Conservation (phyloP, 2,113 vertebrate genomes). For the Dunckerocampus dactyliophorus region DNA sequence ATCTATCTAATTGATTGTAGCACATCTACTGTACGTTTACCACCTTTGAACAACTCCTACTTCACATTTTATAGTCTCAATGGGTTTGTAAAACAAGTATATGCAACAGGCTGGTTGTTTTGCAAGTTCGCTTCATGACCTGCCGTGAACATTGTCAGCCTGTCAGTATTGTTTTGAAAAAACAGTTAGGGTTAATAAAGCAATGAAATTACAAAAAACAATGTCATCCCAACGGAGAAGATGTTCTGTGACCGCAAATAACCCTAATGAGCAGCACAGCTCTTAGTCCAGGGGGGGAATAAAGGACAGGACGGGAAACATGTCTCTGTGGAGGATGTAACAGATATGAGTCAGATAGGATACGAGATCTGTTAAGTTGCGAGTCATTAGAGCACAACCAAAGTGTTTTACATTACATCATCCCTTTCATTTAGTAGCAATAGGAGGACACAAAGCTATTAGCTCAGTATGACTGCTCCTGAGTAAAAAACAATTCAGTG, state of each 20-base stretch:
- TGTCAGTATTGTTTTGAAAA: conserved; percentile 9
- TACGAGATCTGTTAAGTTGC: conserved; percentile 12
- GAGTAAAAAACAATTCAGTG: conserved; percentile 33
- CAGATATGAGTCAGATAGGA: conserved; percentile 16
- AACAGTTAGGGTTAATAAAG: conserved; percentile 28
- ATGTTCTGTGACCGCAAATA: conserved; percentile 27
- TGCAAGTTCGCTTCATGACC: conserved; percentile 11
- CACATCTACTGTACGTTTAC: conserved; percentile 20
- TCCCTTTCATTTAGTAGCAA: conserved; percentile 34
- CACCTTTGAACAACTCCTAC: conserved; percentile 1
- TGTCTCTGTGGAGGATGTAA: conserved; percentile 15
- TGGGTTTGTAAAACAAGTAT: conserved; percentile 15
- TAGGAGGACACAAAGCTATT: conserved; percentile 24
- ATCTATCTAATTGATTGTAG: conserved; percentile 5
- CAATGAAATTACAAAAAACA: conserved; percentile 23
- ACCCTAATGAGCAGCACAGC: conserved; percentile 41
- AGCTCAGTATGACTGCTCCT: conserved; percentile 20
- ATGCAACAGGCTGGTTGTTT: neutral
- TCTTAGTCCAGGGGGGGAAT: conserved; percentile 6
- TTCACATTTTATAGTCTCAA: conserved; percentile 17
- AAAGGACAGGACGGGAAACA: conserved; percentile 20
- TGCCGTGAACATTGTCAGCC: conserved; percentile 3
- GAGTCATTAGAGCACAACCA: conserved; percentile 43
- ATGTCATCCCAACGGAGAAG: conserved; percentile 42
- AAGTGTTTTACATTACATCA: conserved; percentile 43